Base-by-base conservation (phyloP, 2,113 vertebrate genomes). In the Rhodinocichla rosea region DNA sequence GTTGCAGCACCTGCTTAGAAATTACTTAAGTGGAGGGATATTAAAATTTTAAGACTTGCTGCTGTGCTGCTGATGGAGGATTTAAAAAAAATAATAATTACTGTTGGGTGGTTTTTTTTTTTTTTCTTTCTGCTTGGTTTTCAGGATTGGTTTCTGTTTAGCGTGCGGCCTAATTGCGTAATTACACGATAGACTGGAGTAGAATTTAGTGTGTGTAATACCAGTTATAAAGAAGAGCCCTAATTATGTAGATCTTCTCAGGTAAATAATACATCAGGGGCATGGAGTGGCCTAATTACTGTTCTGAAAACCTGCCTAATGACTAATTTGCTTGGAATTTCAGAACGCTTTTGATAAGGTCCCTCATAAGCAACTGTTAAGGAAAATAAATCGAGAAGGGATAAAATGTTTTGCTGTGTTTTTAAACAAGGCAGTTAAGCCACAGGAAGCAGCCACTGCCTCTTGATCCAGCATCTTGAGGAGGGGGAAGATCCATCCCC, bases 211-310 rank as follows among this genome's bases (percentile, higher is more conserved):
- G 93, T 21, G 7, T 78, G 86, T 97, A 95, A 96, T 96, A 96
- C 94, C 83, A 90, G 96, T 96, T 94, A 94, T 87, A 96, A 96
- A 97, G 94, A 97, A 92, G 92, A 97, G 92, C 83, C 92, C 93
- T 97, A 94, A 96, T 97, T 97, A 96, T 93, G 93, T 90, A 87
- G 87, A 95, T 96, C 96, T 96, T 95, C 94, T 82, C 96, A 96
- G 96, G 96, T 97, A 97, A 96, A 96, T 97, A 97, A 96, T 96
- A 87, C 93, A 96, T 93, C 95, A 93, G 89, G 81, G 81, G 69
- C 90, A 93, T 59, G 50, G 88, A 87, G 77, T 92, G 94, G 82
- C 89, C 92, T 96, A 95, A 88, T 93, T 94, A 96, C 82, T 83
- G 83, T 87, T 90, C 95, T 89, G 90, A 94, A 94, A 95, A 90